Base-by-base conservation (phyloP, 2,888 invertebrate genomes). In the Phrixothrix hirtus region DNA sequence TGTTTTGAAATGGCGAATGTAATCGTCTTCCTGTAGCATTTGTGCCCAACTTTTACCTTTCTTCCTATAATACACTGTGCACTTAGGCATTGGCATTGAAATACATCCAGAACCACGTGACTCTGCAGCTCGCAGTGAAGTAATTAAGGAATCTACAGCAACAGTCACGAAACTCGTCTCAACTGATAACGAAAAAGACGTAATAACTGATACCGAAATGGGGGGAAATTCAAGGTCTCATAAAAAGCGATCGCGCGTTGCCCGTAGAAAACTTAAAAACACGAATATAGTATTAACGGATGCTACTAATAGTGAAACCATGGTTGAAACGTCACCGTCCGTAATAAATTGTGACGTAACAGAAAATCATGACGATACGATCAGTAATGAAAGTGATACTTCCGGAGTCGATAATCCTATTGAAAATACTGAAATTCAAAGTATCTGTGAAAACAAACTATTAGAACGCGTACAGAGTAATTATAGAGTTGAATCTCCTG, bases 401-500 rank as follows among this genome's bases (percentile, higher is more conserved):
- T 12, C 27, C 14, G 30, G 29, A 25, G 42, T 38, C 52, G 27
- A 14, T 35, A 50, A 17, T 52, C 54, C 27, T 35, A 52, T 13
- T 29, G 30, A 54, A 30, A 38, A 42, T 5, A 30, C 14, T 10
- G 52, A 58, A 57, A 27, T 49, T 30, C 17, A 43, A 43, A 38
- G 10, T 31, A 41, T 37, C 13, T 29, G 12, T 32, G 57, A 57
- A 47, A 53, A 57, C 36, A 44, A 45, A 30, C 17, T 48, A 31
- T 29, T 47, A 17, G 55, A 48, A 17, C 27, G 17, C 34, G 41
- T 10, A 4, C 45, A 47, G 31, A 35, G 30, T 11, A 63, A 64
- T 37, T 77, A 77, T 44, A 64, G 70, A 29, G 77, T 77, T 1
- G 75, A 76, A 53, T 77, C 75, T 1, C 76, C 76, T 2, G 56